Evolutionary conservation across 2,113 vertebrate genomes (phyloP).

Genomic region (Hepsetus odoe): DNA sequence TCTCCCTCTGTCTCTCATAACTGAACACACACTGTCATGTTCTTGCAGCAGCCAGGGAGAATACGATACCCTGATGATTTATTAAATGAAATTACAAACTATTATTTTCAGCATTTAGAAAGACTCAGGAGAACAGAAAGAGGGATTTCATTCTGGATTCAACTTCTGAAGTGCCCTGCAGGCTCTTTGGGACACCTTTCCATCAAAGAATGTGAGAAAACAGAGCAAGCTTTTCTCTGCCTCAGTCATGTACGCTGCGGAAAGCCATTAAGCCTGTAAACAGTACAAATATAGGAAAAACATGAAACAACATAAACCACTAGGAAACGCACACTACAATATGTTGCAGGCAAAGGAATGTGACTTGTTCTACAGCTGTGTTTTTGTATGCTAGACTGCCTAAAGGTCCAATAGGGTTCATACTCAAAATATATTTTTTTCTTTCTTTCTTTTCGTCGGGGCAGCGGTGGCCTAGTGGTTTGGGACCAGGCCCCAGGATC

Average conservation of each 20-base stretch:
- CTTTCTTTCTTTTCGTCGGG: too few species aligned
- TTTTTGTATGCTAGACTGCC: neutral
- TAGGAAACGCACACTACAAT: neutral
- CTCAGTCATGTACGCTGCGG: neutral
- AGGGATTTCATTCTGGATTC: constrained; percentile 7
- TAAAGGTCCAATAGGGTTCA: neutral
- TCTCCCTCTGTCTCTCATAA: neutral
- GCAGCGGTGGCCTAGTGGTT: too few species aligned
- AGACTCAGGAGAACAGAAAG: neutral
- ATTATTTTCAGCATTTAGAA: constrained; percentile 33
- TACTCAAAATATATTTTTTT: too few species aligned
- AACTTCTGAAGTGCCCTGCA: constrained; percentile 16
- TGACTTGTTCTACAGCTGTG: neutral
- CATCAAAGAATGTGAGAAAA: neutral
- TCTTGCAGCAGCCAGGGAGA: neutral
- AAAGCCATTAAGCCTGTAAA: neutral
- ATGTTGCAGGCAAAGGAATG: neutral
- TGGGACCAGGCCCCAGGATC: too few species aligned
- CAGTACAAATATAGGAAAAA: neutral
- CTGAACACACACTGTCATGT: neutral
- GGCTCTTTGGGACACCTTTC: neutral
- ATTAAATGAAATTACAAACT: constrained; percentile 20
- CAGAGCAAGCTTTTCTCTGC: neutral
- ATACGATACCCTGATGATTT: neutral
- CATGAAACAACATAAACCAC: neutral